Evolutionary conservation across 2,113 vertebrate genomes (phyloP), one percentile per base, ranked within the genome.

Genomic region (Colaptes auratus): DNA sequence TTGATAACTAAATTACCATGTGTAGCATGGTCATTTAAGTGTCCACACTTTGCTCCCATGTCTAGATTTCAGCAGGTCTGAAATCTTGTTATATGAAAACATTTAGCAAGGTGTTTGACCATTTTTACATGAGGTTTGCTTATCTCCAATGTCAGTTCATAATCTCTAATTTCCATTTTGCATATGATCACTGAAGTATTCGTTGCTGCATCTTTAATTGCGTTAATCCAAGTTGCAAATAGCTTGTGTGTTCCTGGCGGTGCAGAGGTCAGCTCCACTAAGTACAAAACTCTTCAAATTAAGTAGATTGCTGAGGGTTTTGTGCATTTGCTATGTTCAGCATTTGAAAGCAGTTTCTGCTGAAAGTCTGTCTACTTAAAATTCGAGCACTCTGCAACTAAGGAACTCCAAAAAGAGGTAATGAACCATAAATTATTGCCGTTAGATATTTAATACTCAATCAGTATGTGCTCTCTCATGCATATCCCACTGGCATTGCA

Each of bases 371-470:
- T 94, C 97, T 98, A 92, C 96, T 98, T 98, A 97, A 97, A 97
- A 98, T 98, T 98, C 98, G 98, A 98, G 95, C 93, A 92, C 97
- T 97, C 89, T 97, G 94, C 97, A 98, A 97, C 96, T 96, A 95
- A 97, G 96, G 97, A 98, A 97, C 97, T 98, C 97, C 97, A 98
- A 98, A 97, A 98, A 98, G 97, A 97, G 97, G 97, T 98, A 98
- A 98, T 98, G 98, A 98, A 98, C 97, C 98, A 98, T 98, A 98
- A 98, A 98, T 98, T 98, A 98, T 98, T 98, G 97, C 97, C 88
- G 93, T 98, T 98, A 98, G 98, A 98, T 98, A 98, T 97, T 98
- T 98, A 98, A 98, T 98, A 98, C 98, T 98, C 98, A 98, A 98
- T 98, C 98, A 98, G 98, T 97, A 97, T 97, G 96, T 98, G 97